A percentile compares a stretch with the other conserved stretches of the same genome.
These are phyloP conservation scores for Watsonalla cultraria DNA, from an alignment of 2,888 invertebrate genomes.

Conservation along the genomic window DNA sequence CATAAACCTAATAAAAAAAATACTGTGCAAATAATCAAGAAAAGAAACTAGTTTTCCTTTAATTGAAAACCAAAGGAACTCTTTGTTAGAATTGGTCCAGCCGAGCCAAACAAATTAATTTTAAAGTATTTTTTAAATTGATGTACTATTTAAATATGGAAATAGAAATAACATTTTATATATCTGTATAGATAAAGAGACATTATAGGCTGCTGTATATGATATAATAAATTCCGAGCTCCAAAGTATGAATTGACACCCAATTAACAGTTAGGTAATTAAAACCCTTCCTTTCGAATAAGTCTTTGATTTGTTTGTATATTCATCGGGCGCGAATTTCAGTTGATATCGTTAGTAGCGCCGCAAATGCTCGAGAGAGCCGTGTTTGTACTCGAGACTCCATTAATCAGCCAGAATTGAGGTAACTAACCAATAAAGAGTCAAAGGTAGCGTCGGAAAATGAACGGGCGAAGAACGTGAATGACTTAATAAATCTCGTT, in stretches of 20 bases:
- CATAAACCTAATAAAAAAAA: too few species aligned
- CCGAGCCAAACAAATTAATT: too few species aligned
- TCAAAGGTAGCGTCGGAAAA: constrained; percentile 14
- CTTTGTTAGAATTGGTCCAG: too few species aligned
- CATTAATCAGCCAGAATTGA: constrained; percentile 16
- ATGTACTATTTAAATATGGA: neutral
- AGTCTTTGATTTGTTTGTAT: neutral
- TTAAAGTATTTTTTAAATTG: neutral
- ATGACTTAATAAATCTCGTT: constrained; percentile 20
- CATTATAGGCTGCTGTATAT: too few species aligned
- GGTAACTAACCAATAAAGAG: constrained; percentile 17
- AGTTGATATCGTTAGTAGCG: neutral
- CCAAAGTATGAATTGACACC: neutral
- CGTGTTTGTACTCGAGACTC: constrained; percentile 1
- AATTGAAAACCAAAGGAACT: too few species aligned
- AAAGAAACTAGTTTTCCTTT: too few species aligned
- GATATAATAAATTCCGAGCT: neutral
- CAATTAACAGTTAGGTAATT: neutral
- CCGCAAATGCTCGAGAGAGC: neutral
- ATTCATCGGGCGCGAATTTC: neutral
- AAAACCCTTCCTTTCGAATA: neutral
- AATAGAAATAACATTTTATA: too few species aligned
- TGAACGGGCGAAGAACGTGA: constrained; percentile 13
- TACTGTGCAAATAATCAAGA: neutral
- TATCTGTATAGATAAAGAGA: too few species aligned